A percentile compares a stretch with the other conserved stretches of the same genome.
Evolutionary conservation across 2,113 vertebrate species (phyloP).

Genomic region (Bujurquina vittata): DNA sequence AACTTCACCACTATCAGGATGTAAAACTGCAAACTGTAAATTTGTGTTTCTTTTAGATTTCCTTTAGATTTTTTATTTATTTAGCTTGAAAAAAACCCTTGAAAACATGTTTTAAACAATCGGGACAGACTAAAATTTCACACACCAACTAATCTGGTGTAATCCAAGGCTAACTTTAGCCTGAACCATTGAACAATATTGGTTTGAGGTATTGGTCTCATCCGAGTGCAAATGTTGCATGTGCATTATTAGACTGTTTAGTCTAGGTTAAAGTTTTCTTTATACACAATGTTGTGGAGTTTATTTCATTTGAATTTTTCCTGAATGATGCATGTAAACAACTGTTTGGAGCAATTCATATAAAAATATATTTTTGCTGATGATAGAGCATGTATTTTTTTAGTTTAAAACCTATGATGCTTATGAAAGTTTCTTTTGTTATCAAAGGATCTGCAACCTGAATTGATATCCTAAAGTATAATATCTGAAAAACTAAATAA

Average conservation of each 20-base stretch:
- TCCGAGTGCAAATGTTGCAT: not conserved
- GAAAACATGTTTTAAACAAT: not conserved
- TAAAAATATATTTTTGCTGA: conserved; percentile 6
- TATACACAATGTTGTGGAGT: not conserved
- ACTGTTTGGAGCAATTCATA: conserved; percentile 17
- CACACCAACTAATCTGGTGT: not conserved
- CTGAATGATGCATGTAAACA: conserved; percentile 34
- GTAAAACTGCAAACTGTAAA: not conserved
- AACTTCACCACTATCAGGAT: not conserved
- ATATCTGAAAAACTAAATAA: not conserved
- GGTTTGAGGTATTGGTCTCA: not conserved
- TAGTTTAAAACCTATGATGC: not conserved
- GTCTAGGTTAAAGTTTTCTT: conserved; percentile 2
- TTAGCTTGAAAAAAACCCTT: not conserved
- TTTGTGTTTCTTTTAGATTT: not conserved
- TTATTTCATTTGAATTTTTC: conserved; percentile 35
- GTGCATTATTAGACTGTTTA: not conserved
- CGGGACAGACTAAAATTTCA: not conserved
- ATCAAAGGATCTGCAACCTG: not conserved
- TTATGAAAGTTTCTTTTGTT: not conserved
- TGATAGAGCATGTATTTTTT: conserved; percentile 41
- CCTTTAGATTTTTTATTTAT: not conserved
- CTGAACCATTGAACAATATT: not conserved
- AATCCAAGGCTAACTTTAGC: not conserved
- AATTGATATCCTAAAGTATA: not conserved